phyloP scores from a whole-genome alignment of 1,140 invertebrate genomes.

The Zaprionus inermis region DNA sequence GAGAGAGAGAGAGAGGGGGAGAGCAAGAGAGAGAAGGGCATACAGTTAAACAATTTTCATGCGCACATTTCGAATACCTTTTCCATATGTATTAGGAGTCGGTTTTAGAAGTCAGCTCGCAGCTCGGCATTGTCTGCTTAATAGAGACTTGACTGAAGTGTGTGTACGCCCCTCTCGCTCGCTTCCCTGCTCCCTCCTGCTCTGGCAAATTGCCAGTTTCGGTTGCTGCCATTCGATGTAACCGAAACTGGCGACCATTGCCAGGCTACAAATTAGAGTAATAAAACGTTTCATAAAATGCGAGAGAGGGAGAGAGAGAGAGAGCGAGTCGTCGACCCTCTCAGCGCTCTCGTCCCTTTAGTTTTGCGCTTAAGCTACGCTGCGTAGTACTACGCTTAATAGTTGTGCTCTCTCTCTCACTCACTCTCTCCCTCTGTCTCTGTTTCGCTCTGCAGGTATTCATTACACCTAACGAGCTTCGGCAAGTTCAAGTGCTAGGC shows the following conservation, averaged over 20 bases:
- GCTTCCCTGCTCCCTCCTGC: neutral
- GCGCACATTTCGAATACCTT: slow-evolving; percentile 63
- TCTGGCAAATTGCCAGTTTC: slow-evolving; percentile 82
- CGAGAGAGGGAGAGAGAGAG: neutral
- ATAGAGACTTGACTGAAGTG: slow-evolving; percentile 83
- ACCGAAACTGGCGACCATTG: slow-evolving; percentile 78
- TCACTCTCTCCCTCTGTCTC: neutral
- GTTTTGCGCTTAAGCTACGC: slow-evolving; percentile 35
- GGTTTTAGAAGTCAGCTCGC: slow-evolving; percentile 26
- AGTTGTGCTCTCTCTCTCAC: neutral
- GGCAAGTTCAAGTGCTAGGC: slow-evolving; percentile 36
- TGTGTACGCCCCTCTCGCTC: neutral
- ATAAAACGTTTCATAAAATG: slow-evolving; percentile 81
- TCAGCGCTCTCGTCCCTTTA: slow-evolving; percentile 28
- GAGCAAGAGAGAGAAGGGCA: neutral
- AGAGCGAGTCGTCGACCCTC: neutral
- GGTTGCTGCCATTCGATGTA: slow-evolving; percentile 77
- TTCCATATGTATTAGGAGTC: slow-evolving; percentile 61
- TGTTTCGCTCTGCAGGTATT: slow-evolving; percentile 27
- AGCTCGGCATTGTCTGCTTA: slow-evolving; percentile 76
- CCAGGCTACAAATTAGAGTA: slow-evolving; percentile 83
- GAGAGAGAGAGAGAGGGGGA: neutral
- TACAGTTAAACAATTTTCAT: slow-evolving; percentile 67
- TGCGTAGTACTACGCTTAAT: slow-evolving; percentile 7
- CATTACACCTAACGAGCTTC: slow-evolving; percentile 34